These are phyloP conservation scores for Standfussiana lucernea DNA, from an alignment of 2,888 invertebrate species.

Conservation along the genomic window DNA sequence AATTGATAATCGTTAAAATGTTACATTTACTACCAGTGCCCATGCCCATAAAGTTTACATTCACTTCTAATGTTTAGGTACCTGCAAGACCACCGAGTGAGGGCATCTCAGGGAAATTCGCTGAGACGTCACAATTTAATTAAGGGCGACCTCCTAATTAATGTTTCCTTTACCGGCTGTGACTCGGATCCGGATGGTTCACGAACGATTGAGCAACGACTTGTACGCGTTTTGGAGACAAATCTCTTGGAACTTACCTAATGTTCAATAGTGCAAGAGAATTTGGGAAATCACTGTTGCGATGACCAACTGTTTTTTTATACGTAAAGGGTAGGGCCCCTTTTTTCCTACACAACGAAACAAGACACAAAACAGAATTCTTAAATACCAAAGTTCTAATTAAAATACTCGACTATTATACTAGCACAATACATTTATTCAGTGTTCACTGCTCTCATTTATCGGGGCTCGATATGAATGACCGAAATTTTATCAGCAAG, in stretches of 20 bases:
- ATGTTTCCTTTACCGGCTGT: slow-evolving; percentile 76
- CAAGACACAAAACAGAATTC: slow-evolving; percentile 25
- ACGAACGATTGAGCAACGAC: slow-evolving; percentile 77
- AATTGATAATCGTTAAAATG: slow-evolving; percentile 78
- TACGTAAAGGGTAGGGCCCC: not conserved
- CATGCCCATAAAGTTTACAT: slow-evolving; percentile 76
- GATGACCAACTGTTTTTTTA: slow-evolving; percentile 41
- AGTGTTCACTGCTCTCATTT: slow-evolving; percentile 76
- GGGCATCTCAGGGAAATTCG: slow-evolving; percentile 80
- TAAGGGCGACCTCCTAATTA: slow-evolving; percentile 82
- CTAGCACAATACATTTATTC: slow-evolving; percentile 66
- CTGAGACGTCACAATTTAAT: slow-evolving; percentile 90
- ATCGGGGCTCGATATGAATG: slow-evolving; percentile 82
- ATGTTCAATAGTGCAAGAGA: slow-evolving; percentile 56
- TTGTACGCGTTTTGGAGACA: slow-evolving; percentile 74
- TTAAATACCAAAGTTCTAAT: slow-evolving; percentile 59
- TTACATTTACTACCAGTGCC: slow-evolving; percentile 76
- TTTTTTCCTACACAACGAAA: slow-evolving; percentile 1
- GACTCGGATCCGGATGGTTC: slow-evolving; percentile 66
- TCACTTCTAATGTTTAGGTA: slow-evolving; percentile 72
- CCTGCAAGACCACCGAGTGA: slow-evolving; percentile 82
- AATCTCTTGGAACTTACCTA: slow-evolving; percentile 44
- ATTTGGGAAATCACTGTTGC: slow-evolving; percentile 25
- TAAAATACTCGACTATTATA: slow-evolving; percentile 68
- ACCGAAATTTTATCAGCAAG: slow-evolving; percentile 83